Evolutionary conservation across 1,140 invertebrate species (phyloP), one percentile per base, ranked within the genome.

Genomic region (Zelostemma sp.): DNA sequence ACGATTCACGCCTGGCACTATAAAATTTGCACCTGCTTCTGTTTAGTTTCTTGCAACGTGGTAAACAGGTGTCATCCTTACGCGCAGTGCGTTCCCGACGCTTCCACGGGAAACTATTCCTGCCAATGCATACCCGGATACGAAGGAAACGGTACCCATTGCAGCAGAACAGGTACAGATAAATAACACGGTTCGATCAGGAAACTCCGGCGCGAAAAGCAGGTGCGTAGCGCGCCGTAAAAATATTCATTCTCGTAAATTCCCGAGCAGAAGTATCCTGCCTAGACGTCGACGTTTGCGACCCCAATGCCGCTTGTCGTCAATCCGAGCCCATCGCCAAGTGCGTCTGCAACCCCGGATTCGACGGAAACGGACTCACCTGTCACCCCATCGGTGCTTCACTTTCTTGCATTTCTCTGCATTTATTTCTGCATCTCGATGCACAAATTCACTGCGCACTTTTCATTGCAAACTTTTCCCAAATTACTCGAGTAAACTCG

Each of bases 71-170:
- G 95, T 75, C 90, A 93, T 72, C 81, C 87, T 11, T 89, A 95
- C 78, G 94, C 93, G 9, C 88, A 90, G 43, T 97, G 95, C 76
- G 76, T 91, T 11, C 93, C 88, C 77, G 86, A 89, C 66, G 69
- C 86, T 1, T 80, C 79, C 35, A 83, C 82, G 6, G 75, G 64
- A 2, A 86, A 74, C 4, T 93, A 94, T 73, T 83, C 89, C 35
- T 97, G 96, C 80, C 88, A 89, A 17, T 98, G 96, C 76, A 90
- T 89, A 19, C 83, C 88, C 19, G 95, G 93, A 11, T 97, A 90
- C 79, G 88, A 90, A 69, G 93, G 94, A 17, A 91, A 96, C 81
- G 94, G 94, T 5, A 89, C 89, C 61, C 87, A 88, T 67, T 97
- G 95, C 75, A 87, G 84, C 1, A 82, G 82, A 41, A 77, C 57